Evolutionary conservation across 2,797 vertebrate species (phyloP), one percentile per base, ranked within the genome.

Genomic region (Phrynocephalus guinanensis): DNA sequence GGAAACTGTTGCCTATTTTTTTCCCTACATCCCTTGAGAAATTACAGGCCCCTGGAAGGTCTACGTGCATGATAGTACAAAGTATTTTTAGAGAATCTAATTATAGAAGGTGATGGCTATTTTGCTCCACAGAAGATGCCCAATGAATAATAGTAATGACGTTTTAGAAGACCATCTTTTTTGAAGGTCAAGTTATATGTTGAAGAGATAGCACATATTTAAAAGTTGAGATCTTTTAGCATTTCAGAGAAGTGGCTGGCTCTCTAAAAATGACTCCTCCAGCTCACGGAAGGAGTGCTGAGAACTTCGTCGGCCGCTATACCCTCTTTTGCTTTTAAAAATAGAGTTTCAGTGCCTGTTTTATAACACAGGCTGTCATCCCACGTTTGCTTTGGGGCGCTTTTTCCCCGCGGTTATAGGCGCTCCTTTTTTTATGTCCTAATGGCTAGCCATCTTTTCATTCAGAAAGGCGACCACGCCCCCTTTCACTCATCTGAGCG

Each of bases 51-150:
- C 6, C 6, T 44, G 7, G 83, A 24, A 70, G 28, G 85, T 50
- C 77, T 72, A 83, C 83, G 50, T 67, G 79, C 72, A 86, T 78
- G 6, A 87, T 0, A 75, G 44, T 1, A 84, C 79, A 71, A 86
- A 67, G 1, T 78, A 22, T 44, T 71, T n/a, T 72, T 83, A 71
- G 68, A 71, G 20, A 83, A 16, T 5, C 48, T 83, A 83, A 72
- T 50, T 52, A 72, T 52, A 71, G 28, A 82, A 70, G 50, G 44
- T 26, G 22, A 24, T 26, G 24, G 33, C 63, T 81, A 26, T 81
- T 67, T 81, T 81, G 30, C 16, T 70, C 66, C 81, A 70, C 3
- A 82, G 24, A 9, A 71, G 33, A 72, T 71, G 48, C 28, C 67
- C 67, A 71, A 26, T 82, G 81, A 82, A 44, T 82, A 71, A 82